phyloP scores from a whole-genome alignment of 2,797 vertebrate species.

The Psittacula derbiana region DNA sequence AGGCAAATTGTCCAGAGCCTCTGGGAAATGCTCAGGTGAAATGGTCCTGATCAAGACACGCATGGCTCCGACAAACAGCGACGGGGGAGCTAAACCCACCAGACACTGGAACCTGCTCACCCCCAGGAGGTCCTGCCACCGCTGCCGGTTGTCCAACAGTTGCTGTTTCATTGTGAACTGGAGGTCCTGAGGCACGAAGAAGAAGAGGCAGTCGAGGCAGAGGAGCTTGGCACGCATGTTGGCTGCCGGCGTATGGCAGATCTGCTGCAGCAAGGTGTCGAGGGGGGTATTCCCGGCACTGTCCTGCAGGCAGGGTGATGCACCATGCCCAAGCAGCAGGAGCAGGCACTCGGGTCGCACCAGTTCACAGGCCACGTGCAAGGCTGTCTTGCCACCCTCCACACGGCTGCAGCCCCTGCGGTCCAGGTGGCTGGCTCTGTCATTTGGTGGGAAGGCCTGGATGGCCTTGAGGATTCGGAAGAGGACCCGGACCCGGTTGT shows the following conservation, averaged over 20 bases:
- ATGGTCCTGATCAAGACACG: slow-evolving; percentile 84
- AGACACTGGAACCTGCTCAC: slow-evolving; percentile 84
- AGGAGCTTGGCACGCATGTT: slow-evolving; percentile 72
- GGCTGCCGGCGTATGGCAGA: slow-evolving; percentile 4
- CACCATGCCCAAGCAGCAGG: slow-evolving; percentile 86
- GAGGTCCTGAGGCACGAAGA: slow-evolving; percentile 81
- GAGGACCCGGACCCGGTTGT: slow-evolving; percentile 85
- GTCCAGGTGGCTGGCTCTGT: slow-evolving; percentile 78
- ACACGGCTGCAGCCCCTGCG: slow-evolving; percentile 82
- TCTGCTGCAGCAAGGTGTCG: slow-evolving; percentile 82
- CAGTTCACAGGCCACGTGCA: slow-evolving; percentile 88
- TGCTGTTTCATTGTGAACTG: slow-evolving; percentile 57
- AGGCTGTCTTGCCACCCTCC: slow-evolving; percentile 83
- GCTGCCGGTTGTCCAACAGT: slow-evolving; percentile 76
- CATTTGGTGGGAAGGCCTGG: slow-evolving; percentile 61
- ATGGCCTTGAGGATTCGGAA: slow-evolving; percentile 79
- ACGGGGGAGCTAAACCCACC: slow-evolving; percentile 81
- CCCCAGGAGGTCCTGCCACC: slow-evolving; percentile 85
- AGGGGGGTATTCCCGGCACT: slow-evolving; percentile 76
- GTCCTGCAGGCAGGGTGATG: slow-evolving; percentile 77
- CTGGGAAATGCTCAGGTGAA: slow-evolving; percentile 78
- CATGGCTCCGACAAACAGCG: slow-evolving; percentile 86
- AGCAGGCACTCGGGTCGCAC: slow-evolving; percentile 84
- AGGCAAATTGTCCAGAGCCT: slow-evolving; percentile 82
- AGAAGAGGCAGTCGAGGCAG: slow-evolving; percentile 86